Base-by-base conservation (phyloP, 2,888 invertebrate genomes). In the Sipha maydis region DNA sequence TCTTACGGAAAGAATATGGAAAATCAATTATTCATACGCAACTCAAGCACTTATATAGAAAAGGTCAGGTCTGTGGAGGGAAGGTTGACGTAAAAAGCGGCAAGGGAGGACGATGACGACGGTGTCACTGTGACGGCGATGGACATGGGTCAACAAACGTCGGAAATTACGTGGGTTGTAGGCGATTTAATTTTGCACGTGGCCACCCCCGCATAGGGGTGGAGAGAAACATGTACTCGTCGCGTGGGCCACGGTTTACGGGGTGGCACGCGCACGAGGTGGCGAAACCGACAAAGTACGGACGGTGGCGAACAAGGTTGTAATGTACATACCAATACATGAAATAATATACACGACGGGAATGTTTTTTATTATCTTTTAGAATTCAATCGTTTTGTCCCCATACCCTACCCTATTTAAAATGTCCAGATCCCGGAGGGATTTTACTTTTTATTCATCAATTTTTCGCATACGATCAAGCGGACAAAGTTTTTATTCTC, bases 131-230 rank as follows among this genome's bases (percentile, higher is more conserved):
- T 28, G 69, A 31, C 82, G 41, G 28, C 71, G 31, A 31, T 21
- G 31, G 38, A n/a, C 80, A 41, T 38, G 31, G 84, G 76, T 84
- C 84, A 84, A 84, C 84, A 76, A 84, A 84, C 84, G 61, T 84
- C 41, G 75, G 84, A 19, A 61, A 75, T 75, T 61, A 76, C 83
- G 83, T 75, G 56, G 61, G 61, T 28, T 11, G 84, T 76, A 84
- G 76, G 76, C 84, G 67, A 84, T 84, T 76, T 67, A 19, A 75
- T 76, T 84, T 76, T 21, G 76, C 61, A 67, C 76, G 84, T 41
- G 56, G 54, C n/a, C 54, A 28, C 84, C 71, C 82, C 56, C 38
- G 56, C 56, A 38, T 28, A 38, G 83, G 82, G 82, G 82, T 71
- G 28, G 67, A n/a, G 80, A 38, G 67, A 82, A 28, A 54, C 69